Base-by-base conservation (phyloP, 92 coral and sea anemone genomes). In the Desmophyllum pertusum region DNA sequence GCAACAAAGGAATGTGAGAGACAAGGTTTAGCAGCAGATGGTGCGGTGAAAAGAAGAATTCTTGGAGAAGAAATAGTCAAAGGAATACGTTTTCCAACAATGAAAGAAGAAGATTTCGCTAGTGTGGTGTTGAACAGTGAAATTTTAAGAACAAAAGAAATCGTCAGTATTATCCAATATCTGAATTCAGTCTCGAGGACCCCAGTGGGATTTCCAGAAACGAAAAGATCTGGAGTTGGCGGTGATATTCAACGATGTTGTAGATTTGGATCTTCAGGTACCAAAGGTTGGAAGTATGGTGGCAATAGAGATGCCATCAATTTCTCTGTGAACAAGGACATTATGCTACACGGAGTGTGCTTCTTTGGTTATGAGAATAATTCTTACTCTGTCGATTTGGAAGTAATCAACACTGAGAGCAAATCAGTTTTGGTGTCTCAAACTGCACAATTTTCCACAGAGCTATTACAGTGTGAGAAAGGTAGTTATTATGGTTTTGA, bases 1-100 rank as follows among this genome's bases (percentile, higher is more conserved):
- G 84, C 75, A n/a, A 87, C 89, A 4, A 70, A 79, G 23, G 83
- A 89, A 78, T 92, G 95, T 62, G 72, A 83, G 25, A 78, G 81
- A 46, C 74, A 83, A 10, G 81, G 84, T 9, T 72, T 84, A 69
- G 35, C 9, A 14, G 77, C 35, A 33, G 41, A 68, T 38, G 85
- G 85, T 10, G 29, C 11, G 51, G 17, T 39, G 7, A 69, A 69
- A 27, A 67, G 85, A 70, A n/a, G 52, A 29, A 51, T 81, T 19
- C 67, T 81, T 25, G 85, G 77, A 35, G 85, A 81, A 23, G 14
- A 38, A 29, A 18, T 70, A 5, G 14, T 81, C 10, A 81, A 81
- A 70, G 69, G 19, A 57, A 39, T 81, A 53, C 85, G 77, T 19
- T 81, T 81, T 39, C 77, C 85, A 50, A 35, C 57, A 13, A 70